Conservation (phyloP, 1,140 invertebrate genomes). For the Sinella curviseta region DNA sequence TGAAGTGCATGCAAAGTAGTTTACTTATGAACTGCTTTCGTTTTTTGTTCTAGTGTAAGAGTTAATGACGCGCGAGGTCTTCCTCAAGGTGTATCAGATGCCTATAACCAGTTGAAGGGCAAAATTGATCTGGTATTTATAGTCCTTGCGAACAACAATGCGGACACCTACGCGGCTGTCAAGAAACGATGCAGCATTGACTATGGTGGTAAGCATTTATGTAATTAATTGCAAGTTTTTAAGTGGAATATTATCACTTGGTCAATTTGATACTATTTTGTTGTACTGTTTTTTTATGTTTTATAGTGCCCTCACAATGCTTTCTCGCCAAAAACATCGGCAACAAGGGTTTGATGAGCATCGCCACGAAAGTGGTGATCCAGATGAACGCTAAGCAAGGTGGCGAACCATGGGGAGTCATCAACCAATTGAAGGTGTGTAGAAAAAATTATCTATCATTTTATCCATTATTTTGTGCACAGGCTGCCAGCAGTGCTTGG, state of each 20-base stretch:
- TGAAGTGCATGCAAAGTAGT: too few species aligned
- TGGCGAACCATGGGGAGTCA: slow-evolving; percentile 62
- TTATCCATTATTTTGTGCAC: too few species aligned
- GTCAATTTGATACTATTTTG: not conserved
- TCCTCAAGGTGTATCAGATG: not conserved
- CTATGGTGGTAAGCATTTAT: slow-evolving; percentile 42
- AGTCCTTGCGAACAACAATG: slow-evolving; percentile 75
- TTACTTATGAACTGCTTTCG: not conserved
- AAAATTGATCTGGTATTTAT: slow-evolving; percentile 70
- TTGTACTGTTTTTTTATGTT: not conserved
- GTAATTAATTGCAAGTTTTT: not conserved
- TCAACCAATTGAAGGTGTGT: slow-evolving; percentile 66
- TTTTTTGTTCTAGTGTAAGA: not conserved
- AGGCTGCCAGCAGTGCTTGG: too few species aligned
- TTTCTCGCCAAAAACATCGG: slow-evolving; percentile 40
- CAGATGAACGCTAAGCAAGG: slow-evolving; percentile 65
- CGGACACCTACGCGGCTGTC: slow-evolving; percentile 84
- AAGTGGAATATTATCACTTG: not conserved
- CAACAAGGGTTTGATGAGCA: slow-evolving; percentile 50
- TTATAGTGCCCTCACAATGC: slow-evolving; percentile 45
- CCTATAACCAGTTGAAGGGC: not conserved
- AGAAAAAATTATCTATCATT: not conserved
- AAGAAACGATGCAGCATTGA: slow-evolving; percentile 86
- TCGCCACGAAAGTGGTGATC: slow-evolving; percentile 62
- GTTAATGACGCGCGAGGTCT: not conserved